Evolutionary conservation across 2,113 vertebrate genomes (phyloP).

Genomic region (Galemys pyrenaicus): DNA sequence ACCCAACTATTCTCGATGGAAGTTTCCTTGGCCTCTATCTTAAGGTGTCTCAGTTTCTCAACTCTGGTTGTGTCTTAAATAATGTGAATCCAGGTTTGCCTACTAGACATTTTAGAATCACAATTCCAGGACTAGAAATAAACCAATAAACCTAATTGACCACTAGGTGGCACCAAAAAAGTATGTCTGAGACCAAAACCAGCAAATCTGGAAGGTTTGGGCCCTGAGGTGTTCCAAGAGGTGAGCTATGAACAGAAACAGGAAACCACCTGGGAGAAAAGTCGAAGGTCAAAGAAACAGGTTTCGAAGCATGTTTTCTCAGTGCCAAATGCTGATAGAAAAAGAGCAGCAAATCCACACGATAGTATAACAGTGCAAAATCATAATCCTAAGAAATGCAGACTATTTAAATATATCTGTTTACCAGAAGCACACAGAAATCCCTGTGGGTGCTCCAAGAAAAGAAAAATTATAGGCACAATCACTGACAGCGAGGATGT

Average conservation of each 20-base stretch:
- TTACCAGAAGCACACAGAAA: constrained; percentile 37
- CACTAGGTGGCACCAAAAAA: constrained; percentile 66
- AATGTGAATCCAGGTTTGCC: not conserved
- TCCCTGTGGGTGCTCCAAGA: not conserved
- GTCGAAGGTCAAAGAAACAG: not conserved
- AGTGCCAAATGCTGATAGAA: not conserved
- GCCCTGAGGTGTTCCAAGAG: not conserved
- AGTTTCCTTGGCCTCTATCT: not conserved
- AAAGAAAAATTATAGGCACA: constrained; percentile 50
- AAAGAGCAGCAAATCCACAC: constrained; percentile 9
- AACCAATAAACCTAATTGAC: not conserved
- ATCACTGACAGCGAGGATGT: not conserved
- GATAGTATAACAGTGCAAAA: not conserved
- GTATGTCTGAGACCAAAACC: not conserved
- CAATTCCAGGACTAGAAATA: not conserved
- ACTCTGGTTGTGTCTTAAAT: not conserved
- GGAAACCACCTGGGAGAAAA: not conserved
- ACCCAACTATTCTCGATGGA: not conserved
- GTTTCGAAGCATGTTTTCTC: not conserved
- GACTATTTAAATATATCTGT: constrained; percentile 28
- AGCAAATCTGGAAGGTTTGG: not conserved
- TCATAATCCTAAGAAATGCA: constrained; percentile 28
- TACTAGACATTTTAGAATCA: too few relatives aligned
- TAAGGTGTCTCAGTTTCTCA: not conserved
- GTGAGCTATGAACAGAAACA: not conserved